A percentile compares a stretch with the other conserved stretches of the same genome.
Evolutionary conservation across 1,140 invertebrate species (phyloP).

Genomic region (Pantala flavescens): DNA sequence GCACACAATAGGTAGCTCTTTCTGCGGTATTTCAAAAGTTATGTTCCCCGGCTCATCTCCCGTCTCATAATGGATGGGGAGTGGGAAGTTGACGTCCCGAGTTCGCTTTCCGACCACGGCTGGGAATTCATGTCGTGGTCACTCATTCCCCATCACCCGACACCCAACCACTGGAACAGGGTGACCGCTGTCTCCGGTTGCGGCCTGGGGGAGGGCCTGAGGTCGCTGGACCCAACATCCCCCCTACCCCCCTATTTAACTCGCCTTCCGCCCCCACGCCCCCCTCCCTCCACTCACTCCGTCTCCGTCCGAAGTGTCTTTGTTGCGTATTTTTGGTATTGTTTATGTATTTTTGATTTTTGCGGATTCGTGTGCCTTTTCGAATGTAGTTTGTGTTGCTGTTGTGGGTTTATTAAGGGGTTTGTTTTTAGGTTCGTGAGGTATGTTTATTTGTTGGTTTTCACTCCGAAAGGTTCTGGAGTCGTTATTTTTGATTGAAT

Average conservation of each 20-base stretch:
- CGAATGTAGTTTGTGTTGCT: too few relatives aligned
- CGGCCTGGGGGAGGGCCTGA: background rate
- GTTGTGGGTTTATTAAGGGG: too few relatives aligned
- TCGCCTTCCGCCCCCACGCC: background rate
- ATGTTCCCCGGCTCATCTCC: too few relatives aligned
- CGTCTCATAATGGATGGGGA: too few relatives aligned
- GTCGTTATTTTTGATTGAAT: too few relatives aligned
- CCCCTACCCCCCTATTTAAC: background rate
- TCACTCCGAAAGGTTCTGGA: too few relatives aligned
- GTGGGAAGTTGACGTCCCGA: background rate
- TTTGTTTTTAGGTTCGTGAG: too few relatives aligned
- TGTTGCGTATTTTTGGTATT: background rate
- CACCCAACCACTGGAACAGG: background rate
- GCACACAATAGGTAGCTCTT: too few relatives aligned
- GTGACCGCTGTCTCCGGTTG: conserved; percentile 1
- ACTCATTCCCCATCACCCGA: background rate
- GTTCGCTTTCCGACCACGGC: background rate
- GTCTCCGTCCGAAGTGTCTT: background rate
- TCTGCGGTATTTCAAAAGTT: too few relatives aligned
- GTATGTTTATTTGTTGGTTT: too few relatives aligned
- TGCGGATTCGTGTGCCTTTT: too few relatives aligned
- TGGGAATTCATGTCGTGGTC: background rate
- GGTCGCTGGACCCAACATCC: background rate
- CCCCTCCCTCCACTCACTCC: background rate
- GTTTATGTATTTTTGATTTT: too few relatives aligned